Conservation (phyloP, 2,797 vertebrate genomes). For the Anniella stebbinsi region DNA sequence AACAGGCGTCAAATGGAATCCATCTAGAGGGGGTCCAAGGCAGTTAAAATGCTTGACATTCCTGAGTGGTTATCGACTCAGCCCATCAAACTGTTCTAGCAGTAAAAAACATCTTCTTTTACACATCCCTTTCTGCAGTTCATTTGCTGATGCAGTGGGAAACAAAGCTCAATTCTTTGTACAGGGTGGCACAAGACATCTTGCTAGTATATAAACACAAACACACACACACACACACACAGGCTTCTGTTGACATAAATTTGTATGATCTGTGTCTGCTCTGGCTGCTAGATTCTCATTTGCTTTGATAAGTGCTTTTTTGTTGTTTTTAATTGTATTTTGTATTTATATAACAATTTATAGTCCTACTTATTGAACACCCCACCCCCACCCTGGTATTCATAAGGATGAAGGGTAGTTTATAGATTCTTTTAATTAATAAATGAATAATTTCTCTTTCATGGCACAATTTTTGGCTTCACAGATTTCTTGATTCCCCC, state of each 20-base stretch:
- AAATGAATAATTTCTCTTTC: not conserved
- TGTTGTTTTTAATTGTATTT: not conserved
- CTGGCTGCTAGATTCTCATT: not conserved
- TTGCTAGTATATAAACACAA: not conserved
- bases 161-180: constrained; percentile 6
- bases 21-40: no score
- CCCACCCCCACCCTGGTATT: not conserved
- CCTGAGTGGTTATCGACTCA: not conserved
- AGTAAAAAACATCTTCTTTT: not conserved
- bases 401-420: not conserved
- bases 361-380: not conserved
- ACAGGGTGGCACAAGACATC: not conserved
- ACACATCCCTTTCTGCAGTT: not conserved
- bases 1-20: no score
- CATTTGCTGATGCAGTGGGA: not conserved
- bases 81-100: not conserved
- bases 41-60: not conserved
- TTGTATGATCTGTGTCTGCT: not conserved
- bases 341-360: not conserved
- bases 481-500: not conserved
- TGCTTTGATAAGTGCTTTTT: not conserved
- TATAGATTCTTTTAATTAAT: not conserved
- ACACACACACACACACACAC: not conserved
- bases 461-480: not conserved
- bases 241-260: no score